Evolutionary conservation across 2,113 vertebrate genomes (phyloP), one percentile per base, ranked within the genome.

Genomic region (Chauna torquata): DNA sequence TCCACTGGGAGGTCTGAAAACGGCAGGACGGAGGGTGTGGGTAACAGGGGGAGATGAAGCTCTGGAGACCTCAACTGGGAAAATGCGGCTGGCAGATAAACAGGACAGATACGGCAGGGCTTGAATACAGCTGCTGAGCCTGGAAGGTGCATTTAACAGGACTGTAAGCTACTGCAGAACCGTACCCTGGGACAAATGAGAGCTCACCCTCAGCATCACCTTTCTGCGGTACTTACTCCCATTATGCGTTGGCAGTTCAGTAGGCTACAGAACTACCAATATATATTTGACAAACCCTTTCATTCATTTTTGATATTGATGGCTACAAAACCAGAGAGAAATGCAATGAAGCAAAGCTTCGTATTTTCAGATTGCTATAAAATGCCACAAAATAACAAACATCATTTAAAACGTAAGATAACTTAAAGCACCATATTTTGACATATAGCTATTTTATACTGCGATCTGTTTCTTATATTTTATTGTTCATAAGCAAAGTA

Each of bases 161-260:
- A 79, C 81, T 65, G 83, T 84, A 81, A 96, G 70, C 79, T 86
- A 84, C 70, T 0, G 1, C 52, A 47, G 81, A 84, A 79, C 14
- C 12, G 19, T 69, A 92, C 52, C 81, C 69, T 66, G 90, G 69
- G 86, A 76, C 91, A 62, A 95, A 96, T 91, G 92, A 85, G 15
- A 89, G 79, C 64, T 95, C 93, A 91, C 78, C 50, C 93, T 72
- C 90, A 93, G 61, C 65, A n/a, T 93, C 92, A 83, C 91, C 91
- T 93, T 87, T 85, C 64, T 70, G 50, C 50, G 1, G 61, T 88
- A 44, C 66, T 92, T 66, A 85, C 42, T 91, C 66, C 61, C 59
- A 61, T 79, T 79, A 84, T 19, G 72, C 75, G 77, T 62, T 86
- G 78, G 75, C 70, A 90, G 80, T 62, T 94, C 85, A 95, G 77